Percentiles rank a stretch among this genome's conserved stretches.
phyloP scores from a whole-genome alignment of 1,140 invertebrate species.

The Microplitis mediator region DNA sequence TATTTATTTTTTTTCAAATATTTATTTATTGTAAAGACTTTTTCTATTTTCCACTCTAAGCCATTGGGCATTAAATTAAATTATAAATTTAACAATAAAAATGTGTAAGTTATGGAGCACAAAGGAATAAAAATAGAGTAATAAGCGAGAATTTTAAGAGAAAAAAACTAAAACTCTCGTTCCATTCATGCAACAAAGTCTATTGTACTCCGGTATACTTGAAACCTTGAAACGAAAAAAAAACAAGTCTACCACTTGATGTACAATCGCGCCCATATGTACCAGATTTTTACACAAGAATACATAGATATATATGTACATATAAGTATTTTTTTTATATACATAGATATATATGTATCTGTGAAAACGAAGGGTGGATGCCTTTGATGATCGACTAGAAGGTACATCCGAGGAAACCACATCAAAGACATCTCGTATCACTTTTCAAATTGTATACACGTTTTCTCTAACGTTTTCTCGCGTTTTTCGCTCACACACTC shows the following conservation, averaged over 20 bases:
- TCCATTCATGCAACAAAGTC: background rate
- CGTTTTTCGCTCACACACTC: slow-evolving; percentile 14
- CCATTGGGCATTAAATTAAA: too few species aligned
- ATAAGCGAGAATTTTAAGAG: too few species aligned
- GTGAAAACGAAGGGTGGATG: background rate
- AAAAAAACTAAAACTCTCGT: too few species aligned
- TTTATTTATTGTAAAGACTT: background rate
- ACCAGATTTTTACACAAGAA: background rate
- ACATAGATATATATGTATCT: background rate
- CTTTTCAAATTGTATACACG: slow-evolving; percentile 24
- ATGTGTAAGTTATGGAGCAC: too few species aligned
- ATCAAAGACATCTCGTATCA: slow-evolving; percentile 24
- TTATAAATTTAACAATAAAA: too few species aligned
- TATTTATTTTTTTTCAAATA: background rate
- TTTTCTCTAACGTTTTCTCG: slow-evolving; percentile 14
- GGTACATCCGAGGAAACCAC: slow-evolving; percentile 19
- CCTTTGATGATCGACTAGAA: slow-evolving; percentile 24
- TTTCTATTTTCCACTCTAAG: too few species aligned
- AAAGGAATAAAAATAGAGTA: too few species aligned
- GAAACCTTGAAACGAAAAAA: background rate
- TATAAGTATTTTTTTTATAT: background rate
- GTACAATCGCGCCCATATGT: background rate
- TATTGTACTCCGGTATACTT: background rate
- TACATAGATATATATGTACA: background rate
- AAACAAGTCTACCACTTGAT: background rate